Evolutionary conservation across 2,797 vertebrate species (phyloP).

Genomic region (Sternarchorhynchus goeldii): DNA sequence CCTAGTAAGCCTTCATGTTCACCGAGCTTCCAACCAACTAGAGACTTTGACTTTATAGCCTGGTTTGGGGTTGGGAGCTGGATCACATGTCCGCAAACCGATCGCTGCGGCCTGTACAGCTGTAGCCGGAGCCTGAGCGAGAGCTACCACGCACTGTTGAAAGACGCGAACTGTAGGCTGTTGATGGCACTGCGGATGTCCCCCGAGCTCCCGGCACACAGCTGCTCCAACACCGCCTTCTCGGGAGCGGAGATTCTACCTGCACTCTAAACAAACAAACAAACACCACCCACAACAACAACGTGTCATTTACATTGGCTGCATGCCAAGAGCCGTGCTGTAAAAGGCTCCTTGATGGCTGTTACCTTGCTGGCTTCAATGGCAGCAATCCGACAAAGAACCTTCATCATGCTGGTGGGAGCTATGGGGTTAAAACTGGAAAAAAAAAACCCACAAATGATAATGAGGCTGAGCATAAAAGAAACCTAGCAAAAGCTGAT

Average conservation of each 20-base stretch:
- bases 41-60: too few species aligned
- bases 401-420: conserved; percentile 92
- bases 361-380: conserved; percentile 83
- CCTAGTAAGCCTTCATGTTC: too few species aligned
- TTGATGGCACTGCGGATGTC: conserved; percentile 96
- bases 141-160: conserved; percentile 74
- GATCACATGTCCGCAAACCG: too few species aligned
- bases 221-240: conserved; percentile 77
- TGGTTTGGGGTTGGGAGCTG: too few species aligned
- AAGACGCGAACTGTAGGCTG: conserved; percentile 90
- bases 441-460: not conserved
- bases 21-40: too few species aligned
- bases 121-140: too few species aligned
- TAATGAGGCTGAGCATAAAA: not conserved
- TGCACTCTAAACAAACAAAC: conserved; percentile 71
- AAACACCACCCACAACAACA: not conserved
- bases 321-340: not conserved
- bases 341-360: not conserved
- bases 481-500: too few species aligned
- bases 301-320: not conserved
- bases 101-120: too few species aligned
- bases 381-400: conserved; percentile 82
- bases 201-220: conserved; percentile 90
- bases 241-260: conserved; percentile 74
- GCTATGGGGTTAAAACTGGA: conserved; percentile 94